Evolutionary conservation across 1,140 invertebrate species (phyloP), one percentile per base, ranked within the genome.

Genomic region (Heliconius congener): DNA sequence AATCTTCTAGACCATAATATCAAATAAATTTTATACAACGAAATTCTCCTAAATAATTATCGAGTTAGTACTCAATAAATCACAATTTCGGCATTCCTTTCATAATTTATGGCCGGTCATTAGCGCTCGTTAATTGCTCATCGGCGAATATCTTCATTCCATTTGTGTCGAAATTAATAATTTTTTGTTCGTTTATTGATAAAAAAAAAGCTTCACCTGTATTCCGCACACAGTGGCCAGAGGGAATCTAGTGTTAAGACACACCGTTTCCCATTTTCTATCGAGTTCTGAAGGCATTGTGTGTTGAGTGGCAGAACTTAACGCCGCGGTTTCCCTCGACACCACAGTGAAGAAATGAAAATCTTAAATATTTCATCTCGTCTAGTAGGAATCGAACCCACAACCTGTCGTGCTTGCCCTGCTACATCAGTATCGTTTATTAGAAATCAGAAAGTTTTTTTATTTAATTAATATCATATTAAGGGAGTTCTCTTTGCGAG

Each of bases 91-190:
- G 81, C 77, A 83, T 87, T 84, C 77, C 82, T 79, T 81, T 81
- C 77, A 78, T 84, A 87, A 89, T 87, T 89, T 86, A 87, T 86
- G 66, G 81, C 66, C 55, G 80, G 84, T 86, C 87, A 84, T 89
- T 89, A 89, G 81, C 73, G 82, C 71, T 50, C 78, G 79, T 78
- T 89, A 89, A 88, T 88, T 88, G 87, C 86, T 76, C 84, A 80
- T 84, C 78, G 77, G 80, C 81, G 75, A 83, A 82, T 84, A 80
- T 77, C 79, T 80, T 77, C 34, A 34, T 46, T 72, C 60, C n/a
- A 18, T 50, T 46, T 42, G 39, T 72, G 34, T 70, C 16, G 72
- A 71, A 75, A 70, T 79, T 50, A 79, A 75, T 75, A 16, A 23
- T 46, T 74, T 66, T 66, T 52, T 70, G 34, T 37, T 34, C 30